Conservation (phyloP, 2,888 invertebrate species). For the Dascillus cervinus region DNA sequence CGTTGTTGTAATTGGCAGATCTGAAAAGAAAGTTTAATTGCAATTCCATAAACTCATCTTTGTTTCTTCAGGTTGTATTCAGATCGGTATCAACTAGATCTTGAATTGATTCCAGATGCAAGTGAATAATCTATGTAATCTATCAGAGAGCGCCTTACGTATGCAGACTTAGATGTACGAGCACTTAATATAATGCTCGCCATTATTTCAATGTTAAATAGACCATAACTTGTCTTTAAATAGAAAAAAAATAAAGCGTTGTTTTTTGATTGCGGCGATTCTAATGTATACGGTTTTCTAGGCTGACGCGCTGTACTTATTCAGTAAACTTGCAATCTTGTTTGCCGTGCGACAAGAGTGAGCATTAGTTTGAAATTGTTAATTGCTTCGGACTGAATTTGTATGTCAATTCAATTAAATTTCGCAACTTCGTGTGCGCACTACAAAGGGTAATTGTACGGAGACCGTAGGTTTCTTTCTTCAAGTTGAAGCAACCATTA, state of each 20-base stretch:
- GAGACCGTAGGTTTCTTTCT: too few relatives aligned
- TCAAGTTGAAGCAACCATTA: too few relatives aligned
- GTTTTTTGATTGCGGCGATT: not conserved
- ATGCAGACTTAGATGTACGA: conserved; percentile 9
- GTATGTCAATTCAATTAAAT: too few relatives aligned
- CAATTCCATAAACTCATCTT: not conserved
- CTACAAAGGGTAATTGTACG: too few relatives aligned
- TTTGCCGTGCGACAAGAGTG: too few relatives aligned
- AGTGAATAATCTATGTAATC: conserved; percentile 21
- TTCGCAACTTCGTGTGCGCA: too few relatives aligned
- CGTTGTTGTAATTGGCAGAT: conserved; percentile 85
- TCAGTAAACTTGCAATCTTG: too few relatives aligned
- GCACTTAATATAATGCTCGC: conserved; percentile 20
- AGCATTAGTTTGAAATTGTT: too few relatives aligned
- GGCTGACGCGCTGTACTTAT: not conserved
- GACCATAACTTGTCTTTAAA: conserved; percentile 20
- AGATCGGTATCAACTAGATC: too few relatives aligned
- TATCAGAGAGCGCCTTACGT: conserved; percentile 17
- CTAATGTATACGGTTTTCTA: conserved; percentile 1
- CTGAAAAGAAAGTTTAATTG: conserved; percentile 50
- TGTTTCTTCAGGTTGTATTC: too few relatives aligned
- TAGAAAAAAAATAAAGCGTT: not conserved
- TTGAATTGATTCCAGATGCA: too few relatives aligned
- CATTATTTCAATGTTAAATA: conserved; percentile 27
- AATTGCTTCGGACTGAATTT: too few relatives aligned